Evolutionary conservation across 1,140 invertebrate genomes (phyloP), one percentile per base, ranked within the genome.

Genomic region (Pseudobourletiella spinata): DNA sequence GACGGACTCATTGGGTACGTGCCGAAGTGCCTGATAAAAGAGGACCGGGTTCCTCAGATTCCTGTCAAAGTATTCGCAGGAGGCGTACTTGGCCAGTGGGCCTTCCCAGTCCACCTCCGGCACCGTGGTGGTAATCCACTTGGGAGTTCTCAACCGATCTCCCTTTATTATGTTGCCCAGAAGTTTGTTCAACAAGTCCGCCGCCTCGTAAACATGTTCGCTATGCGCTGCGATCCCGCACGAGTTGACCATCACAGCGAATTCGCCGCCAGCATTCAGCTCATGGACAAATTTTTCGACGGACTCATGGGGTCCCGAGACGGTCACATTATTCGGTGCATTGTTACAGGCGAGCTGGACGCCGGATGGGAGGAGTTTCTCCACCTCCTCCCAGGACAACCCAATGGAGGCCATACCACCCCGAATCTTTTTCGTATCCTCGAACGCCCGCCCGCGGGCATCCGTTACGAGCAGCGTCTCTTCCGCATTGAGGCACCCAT

Each of bases 61-160:
- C 72, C 82, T 81, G 3, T 55, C 39, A 74, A 95, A 91, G 76
- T 98, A 98, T 22, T 86, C 89, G 3, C 90, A 84, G 44, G 91
- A 95, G 39, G 89, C 92, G 92, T 57, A 84, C 78, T 86, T 81
- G 0, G 92, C 89, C 68, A 91, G 71, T 0, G 86, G 80, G 0
- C 84, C 81, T 26, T 80, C 77, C 91, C 92, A 95, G 16, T 84
- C 79, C 0, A 77, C 76, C 75, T 93, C 85, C 0, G 91, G 89
- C 65, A 98, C 86, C 14, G 92, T 96, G 14, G 88, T 88, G 62
- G 89, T 94, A 26, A 98, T 80, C 95, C 95, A 98, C 62, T 83
- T 83, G 0, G 80, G 68, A 2, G 86, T 83, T 52, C 95, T 82
- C 30, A 82, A 83, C 73, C 89, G 90, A 0, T 91, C 86, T 57